Evolutionary conservation across 2,797 vertebrate species (phyloP), one percentile per base, ranked within the genome.

Genomic region (Acrossocheilus fasciatus): DNA sequence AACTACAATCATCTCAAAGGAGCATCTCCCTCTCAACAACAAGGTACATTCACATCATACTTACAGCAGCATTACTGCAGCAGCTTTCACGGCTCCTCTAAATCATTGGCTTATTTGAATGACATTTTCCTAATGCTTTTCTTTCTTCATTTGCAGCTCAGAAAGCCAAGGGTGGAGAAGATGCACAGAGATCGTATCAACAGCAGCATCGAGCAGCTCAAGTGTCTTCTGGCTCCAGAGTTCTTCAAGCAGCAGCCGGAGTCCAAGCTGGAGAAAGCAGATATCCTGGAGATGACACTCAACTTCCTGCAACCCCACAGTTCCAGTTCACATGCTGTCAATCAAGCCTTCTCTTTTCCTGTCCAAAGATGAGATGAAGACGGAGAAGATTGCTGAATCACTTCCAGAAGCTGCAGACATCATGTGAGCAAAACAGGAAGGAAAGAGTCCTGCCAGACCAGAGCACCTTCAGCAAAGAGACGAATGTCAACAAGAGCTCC

Each of bases 181-280:
- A n/a, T n/a, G 9, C 0, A 3, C 64, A 83, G 90, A 89, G 90
- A 90, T 89, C 66, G 82, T n/a, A 90, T 91, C 88, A 91, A 89
- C 87, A n/a, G 57, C 57, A 59, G 57, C 57, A 23, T 41, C 15
- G 6, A 54, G 50, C 50, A 52, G 89, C 89, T 75, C 47, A 6
- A 54, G 50, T 36, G 47, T 59, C 92, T 74, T 94, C 77, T 93
- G 94, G 86, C 86, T 94, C 18, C 91, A 93, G 64, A 78, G 52
- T 4, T 78, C 88, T 93, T 66, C 64, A 34, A 66, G 64, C 30
- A 66, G 26, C 64, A 34, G 64, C 20, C 54, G n/a, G 54, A 59
- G 23, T 95, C 95, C 87, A 96, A 59, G 92, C 93, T 96, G 91
- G 95, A 96, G 91, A 96, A 96, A 92, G 96, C 96, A 0, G 96